Base-by-base conservation (phyloP, 2,797 vertebrate genomes). In the Stomatorhinus walkeri region DNA sequence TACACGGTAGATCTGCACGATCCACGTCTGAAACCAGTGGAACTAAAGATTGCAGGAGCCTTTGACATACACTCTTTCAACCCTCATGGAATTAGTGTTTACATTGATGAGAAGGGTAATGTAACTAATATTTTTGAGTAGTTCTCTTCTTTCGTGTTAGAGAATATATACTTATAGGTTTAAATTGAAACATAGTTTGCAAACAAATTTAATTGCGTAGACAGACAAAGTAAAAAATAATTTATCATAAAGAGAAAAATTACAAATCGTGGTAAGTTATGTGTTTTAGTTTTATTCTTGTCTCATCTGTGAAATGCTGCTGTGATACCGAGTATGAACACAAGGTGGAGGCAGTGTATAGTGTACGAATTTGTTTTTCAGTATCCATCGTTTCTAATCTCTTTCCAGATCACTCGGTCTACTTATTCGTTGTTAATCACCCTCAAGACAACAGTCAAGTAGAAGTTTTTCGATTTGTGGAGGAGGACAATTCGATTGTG, bases 341-440 rank as follows among this genome's bases (percentile, higher is more conserved):
- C 64, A 24, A 54, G 64, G 46, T 79, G 87, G 46, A 8, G 16
- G 46, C 68, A 9, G 40, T 64, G 9, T 22, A 28, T 85, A 2
- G 59, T 61, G 22, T 8, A 83, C 16, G 6, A 3, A 52, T 52
- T 52, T 52, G 54, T 51, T 68, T 40, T 4, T 64, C 43, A 68
- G 28, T 59, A 59, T 59, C 6, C 3, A 7, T 51, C 0, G 22
- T 87, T 24, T 89, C 64, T 89, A 5, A 81, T 89, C 8, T 89
- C 88, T 91, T 87, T 49, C 87, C 93, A 99, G 98, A 98, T 43
- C 92, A 94, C 64, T 90, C 94, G 0, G 91, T 97, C 40, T 97
- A 98, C 92, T 95, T 99, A 56, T 98, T 97, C 89, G 96, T 98
- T 89, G 97, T 98, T 88, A 99, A 95, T 94, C 98, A 99, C 91